These are phyloP conservation scores for Pelagia noctiluca DNA, from an alignment of 30 jellyfish, hydroid and myxozoan species.

Conservation along the genomic window DNA sequence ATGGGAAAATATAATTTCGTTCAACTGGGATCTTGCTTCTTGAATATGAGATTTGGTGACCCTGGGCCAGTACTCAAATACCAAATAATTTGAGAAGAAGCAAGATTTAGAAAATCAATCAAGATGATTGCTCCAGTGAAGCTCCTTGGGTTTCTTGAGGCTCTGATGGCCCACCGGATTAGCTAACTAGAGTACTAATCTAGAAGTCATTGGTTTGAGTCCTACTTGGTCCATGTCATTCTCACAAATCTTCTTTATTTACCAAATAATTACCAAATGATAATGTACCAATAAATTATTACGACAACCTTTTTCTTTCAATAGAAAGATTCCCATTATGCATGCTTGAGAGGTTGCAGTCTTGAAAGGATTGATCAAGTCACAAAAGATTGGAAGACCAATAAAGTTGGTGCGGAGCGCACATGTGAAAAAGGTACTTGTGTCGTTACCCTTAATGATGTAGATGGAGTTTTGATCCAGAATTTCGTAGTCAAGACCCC, in stretches of 20 bases:
- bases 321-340: constrained; percentile 56
- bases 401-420: constrained; percentile 18
- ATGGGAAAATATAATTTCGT: no score
- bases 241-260: neutral
- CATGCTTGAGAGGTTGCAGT: constrained; percentile 78
- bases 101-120: no score
- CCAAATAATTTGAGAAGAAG: no score
- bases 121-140: no score
- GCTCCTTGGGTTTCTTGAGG: neutral
- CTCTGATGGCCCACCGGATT: neutral
- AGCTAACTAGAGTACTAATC: neutral
- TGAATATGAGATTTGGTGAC: no score
- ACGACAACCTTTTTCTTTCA: neutral
- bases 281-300: no score
- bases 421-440: constrained; percentile 66
- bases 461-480: no score
- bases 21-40: no score
- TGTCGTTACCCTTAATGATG: no score
- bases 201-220: neutral
- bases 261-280: no score
- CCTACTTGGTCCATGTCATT: neutral
- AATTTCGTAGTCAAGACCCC: no score
- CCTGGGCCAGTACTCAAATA: no score
- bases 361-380: constrained; percentile 68
- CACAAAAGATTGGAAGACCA: constrained; percentile 18